Conservation (phyloP, 2,113 vertebrate species). For the Alouatta palliata region DNA sequence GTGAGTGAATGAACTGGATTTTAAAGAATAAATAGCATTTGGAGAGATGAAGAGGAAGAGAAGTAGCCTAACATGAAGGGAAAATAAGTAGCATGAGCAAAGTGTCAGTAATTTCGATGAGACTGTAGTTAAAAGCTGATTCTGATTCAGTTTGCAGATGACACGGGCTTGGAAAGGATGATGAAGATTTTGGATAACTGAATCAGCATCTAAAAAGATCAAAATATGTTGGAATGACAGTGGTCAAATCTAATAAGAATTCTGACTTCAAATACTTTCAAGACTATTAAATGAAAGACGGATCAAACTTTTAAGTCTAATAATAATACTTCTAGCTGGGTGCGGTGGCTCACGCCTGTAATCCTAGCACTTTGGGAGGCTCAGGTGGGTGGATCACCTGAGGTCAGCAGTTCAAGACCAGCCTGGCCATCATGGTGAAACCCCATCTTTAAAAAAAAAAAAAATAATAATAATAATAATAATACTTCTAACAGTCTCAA, state of each 20-base stretch:
- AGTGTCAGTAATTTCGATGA: slow-evolving; percentile 24
- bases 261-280: background rate
- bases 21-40: slow-evolving; percentile 42
- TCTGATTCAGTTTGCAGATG: background rate
- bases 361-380: too few species aligned
- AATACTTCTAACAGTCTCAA: background rate
- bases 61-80: background rate
- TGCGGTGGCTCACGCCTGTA: too few species aligned
- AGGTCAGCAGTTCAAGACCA: too few species aligned
- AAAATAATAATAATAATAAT: background rate
- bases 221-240: background rate
- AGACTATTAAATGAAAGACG: background rate
- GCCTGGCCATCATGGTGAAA: too few species aligned
- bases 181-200: background rate
- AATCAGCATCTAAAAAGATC: slow-evolving; percentile 22
- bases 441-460: too few species aligned
- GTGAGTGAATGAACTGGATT: slow-evolving; percentile 7
- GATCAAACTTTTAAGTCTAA: background rate
- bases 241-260: background rate
- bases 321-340: background rate
- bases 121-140: background rate
- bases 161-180: background rate
- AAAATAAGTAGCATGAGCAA: slow-evolving; percentile 10
- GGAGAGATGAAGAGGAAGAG: background rate
- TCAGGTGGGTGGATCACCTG: too few species aligned